Percentiles rank a stretch among this genome's conserved stretches.
Conservation (phyloP, 2,888 invertebrate genomes). For the Clunio marinus region DNA sequence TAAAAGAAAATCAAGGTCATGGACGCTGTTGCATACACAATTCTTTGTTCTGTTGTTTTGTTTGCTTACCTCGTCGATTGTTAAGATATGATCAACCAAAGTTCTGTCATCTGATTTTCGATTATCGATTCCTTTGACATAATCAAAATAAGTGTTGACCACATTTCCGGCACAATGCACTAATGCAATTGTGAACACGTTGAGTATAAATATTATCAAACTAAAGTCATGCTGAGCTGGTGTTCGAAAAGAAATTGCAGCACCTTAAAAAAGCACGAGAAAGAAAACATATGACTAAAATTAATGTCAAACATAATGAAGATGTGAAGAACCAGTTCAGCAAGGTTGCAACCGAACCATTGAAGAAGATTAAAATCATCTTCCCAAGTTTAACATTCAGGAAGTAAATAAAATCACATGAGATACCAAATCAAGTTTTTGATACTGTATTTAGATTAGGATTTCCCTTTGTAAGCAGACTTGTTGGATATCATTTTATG, state of each 20-base stretch:
- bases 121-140: conserved; percentile 88
- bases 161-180: conserved; percentile 96
- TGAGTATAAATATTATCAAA: conserved; percentile 72
- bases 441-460: too few species aligned
- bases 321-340: background rate
- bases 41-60: background rate
- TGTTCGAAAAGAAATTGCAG: conserved; percentile 79
- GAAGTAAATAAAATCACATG: background rate
- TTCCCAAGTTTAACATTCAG: background rate
- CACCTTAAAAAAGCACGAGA: conserved; percentile 58
- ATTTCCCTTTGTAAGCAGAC: too few species aligned
- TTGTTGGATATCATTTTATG: background rate
- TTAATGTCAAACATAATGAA: background rate
- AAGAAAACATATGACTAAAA: background rate
- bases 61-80: conserved; percentile 60
- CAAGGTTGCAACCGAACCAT: background rate
- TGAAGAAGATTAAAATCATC: background rate
- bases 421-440: too few species aligned
- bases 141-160: conserved; percentile 95
- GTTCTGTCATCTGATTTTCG: conserved; percentile 91
- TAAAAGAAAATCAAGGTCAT: too few species aligned
- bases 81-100: conserved; percentile 85
- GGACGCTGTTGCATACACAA: too few species aligned
- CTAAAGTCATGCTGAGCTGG: conserved; percentile 72
- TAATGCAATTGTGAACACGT: conserved; percentile 79